phyloP scores from a whole-genome alignment of 2,888 invertebrate species.

The Eilema caniola region DNA sequence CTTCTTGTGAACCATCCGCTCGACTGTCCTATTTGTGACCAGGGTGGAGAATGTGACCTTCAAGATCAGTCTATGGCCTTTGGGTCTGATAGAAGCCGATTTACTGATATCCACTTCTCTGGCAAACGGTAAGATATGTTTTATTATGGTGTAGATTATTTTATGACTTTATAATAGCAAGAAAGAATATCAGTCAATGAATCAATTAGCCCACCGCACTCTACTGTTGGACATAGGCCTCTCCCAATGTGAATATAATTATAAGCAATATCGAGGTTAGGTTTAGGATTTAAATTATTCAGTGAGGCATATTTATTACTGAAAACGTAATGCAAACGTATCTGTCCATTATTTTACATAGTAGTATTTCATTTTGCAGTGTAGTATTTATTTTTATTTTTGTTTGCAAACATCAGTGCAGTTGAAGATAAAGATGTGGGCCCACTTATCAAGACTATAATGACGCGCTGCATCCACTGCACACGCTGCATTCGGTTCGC shows the following conservation, averaged over 20 bases:
- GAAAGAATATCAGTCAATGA: no score
- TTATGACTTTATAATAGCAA: no score
- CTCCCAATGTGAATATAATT: no score
- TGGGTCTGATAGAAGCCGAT: constrained; percentile 97
- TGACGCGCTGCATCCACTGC: constrained; percentile 99
- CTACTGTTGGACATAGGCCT: no score
- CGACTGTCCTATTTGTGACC: constrained; percentile 99
- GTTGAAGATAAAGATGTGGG: constrained; percentile 99
- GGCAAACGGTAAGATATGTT: constrained; percentile 92
- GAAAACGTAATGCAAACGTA: no score
- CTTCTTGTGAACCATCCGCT: constrained; percentile 99
- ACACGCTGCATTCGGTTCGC: constrained; percentile 99
- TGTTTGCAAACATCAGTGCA: constrained; percentile 87
- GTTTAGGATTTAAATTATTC: no score
- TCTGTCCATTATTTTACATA: no score
- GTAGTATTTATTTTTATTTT: neutral
- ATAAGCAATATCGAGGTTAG: no score
- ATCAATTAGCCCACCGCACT: no score
- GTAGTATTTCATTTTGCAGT: constrained; percentile 6
- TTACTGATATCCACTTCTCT: constrained; percentile 95
- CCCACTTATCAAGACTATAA: constrained; percentile 98
- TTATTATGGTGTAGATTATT: neutral
- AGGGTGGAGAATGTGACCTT: constrained; percentile 97
- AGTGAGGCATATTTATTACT: no score
- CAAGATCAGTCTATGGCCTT: constrained; percentile 99